Evolutionary conservation across 1,140 invertebrate species (phyloP).

Genomic region (Brachystomella parvula): DNA sequence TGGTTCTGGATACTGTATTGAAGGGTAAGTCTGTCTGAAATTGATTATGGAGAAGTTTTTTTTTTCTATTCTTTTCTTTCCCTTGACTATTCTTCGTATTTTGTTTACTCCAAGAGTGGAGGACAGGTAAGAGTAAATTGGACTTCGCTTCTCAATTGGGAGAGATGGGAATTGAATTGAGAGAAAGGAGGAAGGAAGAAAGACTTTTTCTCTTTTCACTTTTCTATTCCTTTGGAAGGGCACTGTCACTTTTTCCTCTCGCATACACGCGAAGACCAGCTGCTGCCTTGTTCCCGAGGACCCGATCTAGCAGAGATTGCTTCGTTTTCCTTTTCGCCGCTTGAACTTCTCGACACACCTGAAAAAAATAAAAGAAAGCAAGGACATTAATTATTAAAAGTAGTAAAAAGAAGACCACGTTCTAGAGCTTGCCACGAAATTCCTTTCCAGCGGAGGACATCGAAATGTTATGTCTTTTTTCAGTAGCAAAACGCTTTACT

Average conservation of each 20-base stretch:
- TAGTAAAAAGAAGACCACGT: too few relatives aligned
- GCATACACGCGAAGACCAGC: slow-evolving; percentile 61
- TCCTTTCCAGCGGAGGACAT: too few relatives aligned
- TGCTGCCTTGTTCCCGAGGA: slow-evolving; percentile 63
- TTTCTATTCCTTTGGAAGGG: slow-evolving; percentile 56
- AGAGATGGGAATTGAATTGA: slow-evolving; percentile 10
- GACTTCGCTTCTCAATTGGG: neutral
- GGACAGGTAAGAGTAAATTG: neutral
- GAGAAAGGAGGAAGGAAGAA: neutral
- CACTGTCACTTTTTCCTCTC: slow-evolving; percentile 74
- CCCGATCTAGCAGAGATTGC: slow-evolving; percentile 67
- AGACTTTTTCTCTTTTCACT: neutral
- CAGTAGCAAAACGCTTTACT: too few relatives aligned
- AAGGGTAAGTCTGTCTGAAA: neutral
- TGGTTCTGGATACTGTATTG: neutral
- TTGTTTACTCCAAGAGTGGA: too few relatives aligned
- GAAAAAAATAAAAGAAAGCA: neutral
- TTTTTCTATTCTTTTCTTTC: too few relatives aligned
- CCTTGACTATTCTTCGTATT: too few relatives aligned
- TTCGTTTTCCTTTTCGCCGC: slow-evolving; percentile 68
- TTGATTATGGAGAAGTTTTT: neutral
- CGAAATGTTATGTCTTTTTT: too few relatives aligned
- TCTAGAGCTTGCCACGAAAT: too few relatives aligned
- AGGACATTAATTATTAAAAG: too few relatives aligned
- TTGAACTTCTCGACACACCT: slow-evolving; percentile 63